Percentiles rank a stretch among this genome's conserved stretches.
phyloP scores from a whole-genome alignment of 2,113 vertebrate genomes.

The Ochotona princeps region DNA sequence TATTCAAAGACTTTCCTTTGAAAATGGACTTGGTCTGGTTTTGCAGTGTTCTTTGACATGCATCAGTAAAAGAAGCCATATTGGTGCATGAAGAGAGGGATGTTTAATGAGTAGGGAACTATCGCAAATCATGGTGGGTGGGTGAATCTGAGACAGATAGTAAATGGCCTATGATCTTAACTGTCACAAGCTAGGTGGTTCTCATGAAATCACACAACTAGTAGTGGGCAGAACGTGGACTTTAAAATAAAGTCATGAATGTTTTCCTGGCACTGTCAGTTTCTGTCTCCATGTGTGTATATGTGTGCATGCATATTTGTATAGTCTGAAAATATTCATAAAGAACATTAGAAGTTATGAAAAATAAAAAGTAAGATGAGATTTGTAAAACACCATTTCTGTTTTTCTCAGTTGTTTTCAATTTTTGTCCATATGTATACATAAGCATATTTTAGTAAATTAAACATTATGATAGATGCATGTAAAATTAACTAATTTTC shows the following conservation, averaged over 20 bases:
- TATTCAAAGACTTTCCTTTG: background rate
- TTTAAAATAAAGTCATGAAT: background rate
- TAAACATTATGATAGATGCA: background rate
- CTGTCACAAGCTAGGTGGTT: background rate
- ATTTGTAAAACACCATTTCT: background rate
- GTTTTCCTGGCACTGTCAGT: background rate
- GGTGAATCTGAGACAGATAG: background rate
- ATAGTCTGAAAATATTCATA: background rate
- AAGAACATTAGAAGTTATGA: background rate
- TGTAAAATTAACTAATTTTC: slow-evolving; percentile 7
- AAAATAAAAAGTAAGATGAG: too few relatives aligned
- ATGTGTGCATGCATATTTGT: background rate
- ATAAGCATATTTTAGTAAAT: background rate
- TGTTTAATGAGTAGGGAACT: background rate
- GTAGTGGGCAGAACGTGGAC: background rate
- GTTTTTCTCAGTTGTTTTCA: slow-evolving; percentile 34
- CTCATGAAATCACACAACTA: background rate
- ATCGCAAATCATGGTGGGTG: too few relatives aligned
- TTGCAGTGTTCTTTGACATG: slow-evolving; percentile 20
- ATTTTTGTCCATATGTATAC: background rate
- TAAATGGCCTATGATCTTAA: background rate
- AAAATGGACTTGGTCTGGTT: slow-evolving; percentile 23
- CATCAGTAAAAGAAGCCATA: background rate
- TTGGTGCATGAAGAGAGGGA: background rate
- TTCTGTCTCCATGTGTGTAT: background rate